These are phyloP conservation scores for Thryonomys swinderianus DNA, from an alignment of 2,113 vertebrate genomes.

Conservation along the genomic window DNA sequence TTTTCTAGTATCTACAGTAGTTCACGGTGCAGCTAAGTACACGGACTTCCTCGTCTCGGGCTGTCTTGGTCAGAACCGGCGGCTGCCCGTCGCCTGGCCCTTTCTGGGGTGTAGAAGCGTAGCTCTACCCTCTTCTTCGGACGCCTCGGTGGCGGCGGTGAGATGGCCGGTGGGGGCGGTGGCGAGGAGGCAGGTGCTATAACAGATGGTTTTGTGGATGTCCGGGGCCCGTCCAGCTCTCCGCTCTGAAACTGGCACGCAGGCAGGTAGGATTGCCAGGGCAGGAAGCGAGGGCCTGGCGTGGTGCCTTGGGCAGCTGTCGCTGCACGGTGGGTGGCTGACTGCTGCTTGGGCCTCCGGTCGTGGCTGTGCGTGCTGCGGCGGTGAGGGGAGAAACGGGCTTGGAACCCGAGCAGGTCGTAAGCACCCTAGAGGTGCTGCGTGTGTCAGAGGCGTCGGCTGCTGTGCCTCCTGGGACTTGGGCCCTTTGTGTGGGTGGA, in stretches of 20 bases:
- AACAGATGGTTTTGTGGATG: slow-evolving; percentile 78
- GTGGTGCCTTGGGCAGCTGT: slow-evolving; percentile 64
- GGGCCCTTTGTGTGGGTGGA: background rate
- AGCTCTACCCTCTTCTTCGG: background rate
- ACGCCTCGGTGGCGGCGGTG: background rate
- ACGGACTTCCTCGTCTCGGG: background rate
- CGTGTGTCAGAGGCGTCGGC: background rate
- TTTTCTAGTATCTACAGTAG: background rate
- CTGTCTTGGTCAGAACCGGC: background rate
- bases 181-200: slow-evolving; percentile 34
- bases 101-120: background rate
- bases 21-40: background rate
- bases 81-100: background rate
- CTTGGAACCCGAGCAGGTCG: background rate
- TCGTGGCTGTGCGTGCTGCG: background rate
- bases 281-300: slow-evolving; percentile 62
- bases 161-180: slow-evolving; percentile 3
- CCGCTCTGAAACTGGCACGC: slow-evolving; percentile 48
- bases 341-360: background rate
- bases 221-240: slow-evolving; percentile 71
- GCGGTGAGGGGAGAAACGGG: background rate
- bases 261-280: background rate
- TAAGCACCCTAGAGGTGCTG: background rate
- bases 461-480: background rate
- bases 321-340: slow-evolving; percentile 44